These are phyloP conservation scores for Acanthosepion esculentum DNA, from an alignment of 2,888 invertebrate species.

Conservation along the genomic window DNA sequence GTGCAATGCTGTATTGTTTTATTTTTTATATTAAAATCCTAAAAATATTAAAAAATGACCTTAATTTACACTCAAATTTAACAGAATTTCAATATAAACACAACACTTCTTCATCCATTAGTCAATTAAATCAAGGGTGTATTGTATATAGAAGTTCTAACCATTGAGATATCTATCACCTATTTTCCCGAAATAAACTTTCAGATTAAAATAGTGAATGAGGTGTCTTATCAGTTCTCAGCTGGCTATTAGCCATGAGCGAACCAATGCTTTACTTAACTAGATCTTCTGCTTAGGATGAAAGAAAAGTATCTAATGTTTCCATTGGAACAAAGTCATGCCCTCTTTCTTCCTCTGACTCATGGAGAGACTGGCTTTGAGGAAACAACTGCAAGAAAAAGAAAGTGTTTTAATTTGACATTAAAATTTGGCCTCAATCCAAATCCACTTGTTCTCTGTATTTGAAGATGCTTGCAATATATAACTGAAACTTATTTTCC, in stretches of 20 bases:
- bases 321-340: not conserved
- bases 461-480: too few species aligned
- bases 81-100: too few species aligned
- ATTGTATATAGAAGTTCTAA: not conserved
- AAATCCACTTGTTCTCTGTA: too few species aligned
- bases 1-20: too few species aligned
- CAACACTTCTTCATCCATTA: too few species aligned
- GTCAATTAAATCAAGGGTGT: too few species aligned
- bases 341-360: not conserved
- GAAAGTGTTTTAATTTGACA: not conserved
- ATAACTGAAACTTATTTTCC: too few species aligned
- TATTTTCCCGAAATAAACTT: not conserved
- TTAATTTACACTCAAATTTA: too few species aligned
- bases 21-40: too few species aligned
- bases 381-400: not conserved
- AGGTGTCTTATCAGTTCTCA: not conserved
- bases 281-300: not conserved
- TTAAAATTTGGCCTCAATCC: not conserved
- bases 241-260: not conserved
- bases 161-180: not conserved
- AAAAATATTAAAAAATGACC: too few species aligned
- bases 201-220: not conserved
- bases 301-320: not conserved
- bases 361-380: not conserved
- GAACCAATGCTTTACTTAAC: not conserved